These are phyloP conservation scores for Lepilemur ruficaudatus DNA, from an alignment of 2,797 vertebrate species.

Conservation along the genomic window DNA sequence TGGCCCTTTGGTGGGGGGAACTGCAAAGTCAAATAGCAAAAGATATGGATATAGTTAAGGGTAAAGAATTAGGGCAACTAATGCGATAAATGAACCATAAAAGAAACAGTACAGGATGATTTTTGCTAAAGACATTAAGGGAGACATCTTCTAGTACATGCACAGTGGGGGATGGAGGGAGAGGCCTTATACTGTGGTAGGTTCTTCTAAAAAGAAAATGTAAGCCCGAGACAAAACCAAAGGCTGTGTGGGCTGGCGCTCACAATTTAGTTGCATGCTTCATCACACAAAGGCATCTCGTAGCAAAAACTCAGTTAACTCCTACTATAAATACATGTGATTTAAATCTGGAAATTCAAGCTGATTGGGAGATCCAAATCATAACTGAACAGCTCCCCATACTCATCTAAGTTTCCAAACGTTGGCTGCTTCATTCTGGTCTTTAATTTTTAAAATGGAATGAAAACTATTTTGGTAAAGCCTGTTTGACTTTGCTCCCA, in stretches of 20 bases:
- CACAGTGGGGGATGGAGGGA: not conserved
- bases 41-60: not conserved
- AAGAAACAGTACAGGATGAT: not conserved
- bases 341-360: not conserved
- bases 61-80: not conserved
- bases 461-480: not conserved
- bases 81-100: not conserved
- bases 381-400: not conserved
- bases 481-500: not conserved
- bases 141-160: not conserved
- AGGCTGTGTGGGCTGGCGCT: not conserved
- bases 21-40: not conserved
- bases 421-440: not conserved
- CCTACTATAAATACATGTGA: not conserved
- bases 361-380: not conserved
- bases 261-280: not conserved
- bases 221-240: not conserved
- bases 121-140: not conserved
- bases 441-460: not conserved
- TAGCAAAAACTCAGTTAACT: not conserved
- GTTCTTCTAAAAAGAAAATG: not conserved
- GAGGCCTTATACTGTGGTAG: not conserved
- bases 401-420: not conserved
- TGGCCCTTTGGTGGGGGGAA: not conserved
- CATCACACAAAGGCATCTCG: not conserved